Evolutionary conservation across 2,888 invertebrate genomes (phyloP).

Genomic region (Metacarcinus magister): DNA sequence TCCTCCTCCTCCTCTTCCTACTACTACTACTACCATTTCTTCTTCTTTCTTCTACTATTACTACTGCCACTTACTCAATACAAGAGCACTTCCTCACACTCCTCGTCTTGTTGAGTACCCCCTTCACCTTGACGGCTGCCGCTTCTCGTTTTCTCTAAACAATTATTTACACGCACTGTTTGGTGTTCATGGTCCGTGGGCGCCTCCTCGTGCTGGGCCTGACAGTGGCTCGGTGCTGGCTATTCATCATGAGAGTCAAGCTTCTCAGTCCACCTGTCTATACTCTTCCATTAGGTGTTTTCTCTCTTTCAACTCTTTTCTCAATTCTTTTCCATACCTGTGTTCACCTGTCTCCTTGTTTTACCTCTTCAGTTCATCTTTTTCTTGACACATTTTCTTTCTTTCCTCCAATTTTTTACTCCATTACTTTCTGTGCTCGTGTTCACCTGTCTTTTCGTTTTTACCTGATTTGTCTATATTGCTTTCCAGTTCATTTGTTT

Average conservation of each 20-base stretch:
- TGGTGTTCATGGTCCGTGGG: background rate
- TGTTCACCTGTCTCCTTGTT: background rate
- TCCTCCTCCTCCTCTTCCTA: background rate
- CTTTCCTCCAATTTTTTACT: background rate
- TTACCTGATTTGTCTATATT: background rate
- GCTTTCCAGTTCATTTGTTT: background rate
- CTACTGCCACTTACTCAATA: background rate
- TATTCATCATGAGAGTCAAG: background rate
- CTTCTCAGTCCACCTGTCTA: background rate
- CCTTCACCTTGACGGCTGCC: background rate
- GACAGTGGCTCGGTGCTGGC: background rate
- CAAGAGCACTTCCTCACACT: background rate
- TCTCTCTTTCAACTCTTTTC: background rate
- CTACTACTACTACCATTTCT: background rate
- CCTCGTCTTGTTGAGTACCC: constrained; percentile 1
- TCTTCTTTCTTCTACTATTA: background rate
- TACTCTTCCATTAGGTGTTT: background rate
- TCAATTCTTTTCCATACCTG: background rate
- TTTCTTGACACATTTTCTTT: background rate
- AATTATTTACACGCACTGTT: background rate
- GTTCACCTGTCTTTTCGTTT: background rate
- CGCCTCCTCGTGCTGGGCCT: background rate
- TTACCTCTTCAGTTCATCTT: background rate
- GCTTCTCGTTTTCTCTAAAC: background rate
- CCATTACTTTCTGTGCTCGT: background rate